A percentile compares a stretch with the other conserved stretches of the same genome.
These are phyloP conservation scores for Vidua macroura DNA, from an alignment of 2,113 vertebrate species.

Conservation along the genomic window DNA sequence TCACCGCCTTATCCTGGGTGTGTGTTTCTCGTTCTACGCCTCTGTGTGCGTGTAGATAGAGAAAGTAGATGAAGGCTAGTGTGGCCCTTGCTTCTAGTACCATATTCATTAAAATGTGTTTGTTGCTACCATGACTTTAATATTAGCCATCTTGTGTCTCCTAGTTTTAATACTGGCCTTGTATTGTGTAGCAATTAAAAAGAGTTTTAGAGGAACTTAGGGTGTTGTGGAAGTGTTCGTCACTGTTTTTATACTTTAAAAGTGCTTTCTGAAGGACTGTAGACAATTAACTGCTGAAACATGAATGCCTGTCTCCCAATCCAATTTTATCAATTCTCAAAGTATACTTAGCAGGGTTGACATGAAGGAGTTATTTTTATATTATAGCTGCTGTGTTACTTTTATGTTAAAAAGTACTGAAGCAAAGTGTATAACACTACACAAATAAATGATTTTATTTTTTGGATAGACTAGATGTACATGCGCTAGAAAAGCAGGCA, in stretches of 20 bases:
- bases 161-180: not conserved
- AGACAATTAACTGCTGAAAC: not conserved
- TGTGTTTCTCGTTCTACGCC: fast-evolving
- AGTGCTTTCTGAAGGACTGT: not conserved
- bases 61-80: not conserved
- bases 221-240: not conserved
- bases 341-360: not conserved
- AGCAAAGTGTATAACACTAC: not conserved
- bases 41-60: not conserved
- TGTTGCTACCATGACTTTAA: not conserved
- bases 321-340: not conserved
- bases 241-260: not conserved
- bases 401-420: not conserved
- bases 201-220: not conserved
- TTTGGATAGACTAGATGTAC: not conserved
- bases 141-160: not conserved
- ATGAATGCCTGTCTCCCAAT: not conserved
- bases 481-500: not conserved
- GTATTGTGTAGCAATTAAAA: not conserved
- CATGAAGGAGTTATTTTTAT: not conserved
- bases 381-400: not conserved
- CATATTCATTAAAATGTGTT: not conserved
- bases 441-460: not conserved
- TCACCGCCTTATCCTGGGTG: not conserved
- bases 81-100: not conserved